phyloP scores from a whole-genome alignment of 2,113 vertebrate genomes.

The Nannospalax galili region DNA sequence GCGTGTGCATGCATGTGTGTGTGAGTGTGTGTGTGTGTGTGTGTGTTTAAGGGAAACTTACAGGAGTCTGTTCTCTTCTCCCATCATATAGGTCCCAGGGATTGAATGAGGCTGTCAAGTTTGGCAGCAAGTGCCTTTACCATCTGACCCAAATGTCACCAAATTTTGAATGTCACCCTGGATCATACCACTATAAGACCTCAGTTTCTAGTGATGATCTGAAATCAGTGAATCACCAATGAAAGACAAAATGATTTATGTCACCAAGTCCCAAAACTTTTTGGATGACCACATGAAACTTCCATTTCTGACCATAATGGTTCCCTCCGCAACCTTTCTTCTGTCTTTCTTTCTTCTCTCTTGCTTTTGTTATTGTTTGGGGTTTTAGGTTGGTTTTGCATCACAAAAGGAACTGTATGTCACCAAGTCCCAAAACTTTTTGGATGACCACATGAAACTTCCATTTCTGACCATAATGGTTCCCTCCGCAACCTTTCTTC shows the following conservation, averaged over 20 bases:
- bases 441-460: neutral
- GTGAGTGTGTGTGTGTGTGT: neutral
- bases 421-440: neutral
- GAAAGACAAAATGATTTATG: neutral
- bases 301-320: neutral
- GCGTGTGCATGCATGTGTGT: too few relatives aligned
- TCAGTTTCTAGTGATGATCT: neutral
- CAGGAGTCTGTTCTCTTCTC: too few relatives aligned
- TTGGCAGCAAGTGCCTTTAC: neutral
- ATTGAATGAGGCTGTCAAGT: neutral
- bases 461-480: neutral
- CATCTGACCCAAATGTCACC: neutral
- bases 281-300: neutral
- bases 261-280: neutral
- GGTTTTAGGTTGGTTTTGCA: too few relatives aligned
- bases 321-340: neutral
- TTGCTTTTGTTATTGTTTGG: neutral
- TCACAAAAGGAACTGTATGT: too few relatives aligned
- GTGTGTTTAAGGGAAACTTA: neutral
- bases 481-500: neutral
- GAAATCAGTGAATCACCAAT: constrained; percentile 4
- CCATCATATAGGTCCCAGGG: neutral
- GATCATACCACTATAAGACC: neutral
- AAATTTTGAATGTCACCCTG: neutral
- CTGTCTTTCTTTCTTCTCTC: neutral